Conservation (phyloP, 2,797 vertebrate genomes). For the Pristis pectinata region DNA sequence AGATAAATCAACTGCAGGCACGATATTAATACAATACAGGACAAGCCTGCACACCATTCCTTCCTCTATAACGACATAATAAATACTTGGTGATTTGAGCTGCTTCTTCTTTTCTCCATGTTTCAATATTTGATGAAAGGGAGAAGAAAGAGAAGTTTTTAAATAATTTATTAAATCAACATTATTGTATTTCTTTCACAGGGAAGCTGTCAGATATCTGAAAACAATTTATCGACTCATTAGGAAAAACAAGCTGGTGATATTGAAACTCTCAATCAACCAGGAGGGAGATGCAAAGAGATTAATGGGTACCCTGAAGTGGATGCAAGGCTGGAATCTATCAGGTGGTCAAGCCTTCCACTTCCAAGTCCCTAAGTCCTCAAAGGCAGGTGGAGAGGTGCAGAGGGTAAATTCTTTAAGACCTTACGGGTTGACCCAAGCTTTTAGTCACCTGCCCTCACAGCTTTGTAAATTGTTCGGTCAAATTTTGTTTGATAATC, state of each 20-base stretch:
- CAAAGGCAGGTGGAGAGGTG: no score
- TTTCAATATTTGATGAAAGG: background rate
- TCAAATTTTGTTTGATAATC: background rate
- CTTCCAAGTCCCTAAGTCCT: background rate
- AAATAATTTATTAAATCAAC: constrained; percentile 33
- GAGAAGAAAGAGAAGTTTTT: background rate
- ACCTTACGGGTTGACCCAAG: background rate
- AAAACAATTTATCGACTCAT: constrained; percentile 28
- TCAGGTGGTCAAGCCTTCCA: background rate
- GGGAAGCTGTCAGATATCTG: background rate
- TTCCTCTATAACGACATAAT: background rate
- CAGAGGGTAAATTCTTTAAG: background rate
- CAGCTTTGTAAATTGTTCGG: background rate
- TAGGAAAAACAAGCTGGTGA: constrained; percentile 26
- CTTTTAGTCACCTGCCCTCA: background rate
- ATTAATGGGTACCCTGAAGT: background rate
- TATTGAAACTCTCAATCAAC: constrained; percentile 32
- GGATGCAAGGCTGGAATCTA: background rate
- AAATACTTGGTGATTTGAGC: background rate
- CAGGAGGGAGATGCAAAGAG: background rate
- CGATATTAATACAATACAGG: background rate
- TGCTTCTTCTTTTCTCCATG: background rate
- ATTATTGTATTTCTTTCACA: background rate
- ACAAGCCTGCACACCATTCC: background rate
- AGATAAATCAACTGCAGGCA: background rate